phyloP scores from a whole-genome alignment of 2,888 invertebrate species.

The Seira ritae region DNA sequence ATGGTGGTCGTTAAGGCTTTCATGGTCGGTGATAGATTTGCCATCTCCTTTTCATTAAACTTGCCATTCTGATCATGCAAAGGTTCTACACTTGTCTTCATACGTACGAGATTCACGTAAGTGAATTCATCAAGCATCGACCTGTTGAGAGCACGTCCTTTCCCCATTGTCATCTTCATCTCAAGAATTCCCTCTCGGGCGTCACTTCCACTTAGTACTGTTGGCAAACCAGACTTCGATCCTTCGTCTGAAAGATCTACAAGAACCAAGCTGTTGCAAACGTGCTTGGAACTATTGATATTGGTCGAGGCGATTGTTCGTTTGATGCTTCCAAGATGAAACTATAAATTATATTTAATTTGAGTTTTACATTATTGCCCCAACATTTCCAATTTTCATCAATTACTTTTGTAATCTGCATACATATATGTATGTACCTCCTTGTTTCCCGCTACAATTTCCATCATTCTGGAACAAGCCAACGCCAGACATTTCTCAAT shows the following conservation, averaged over 20 bases:
- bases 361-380: too few species aligned
- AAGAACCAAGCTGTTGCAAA: slow-evolving; percentile 28
- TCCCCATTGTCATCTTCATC: not conserved
- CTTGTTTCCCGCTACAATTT: slow-evolving; percentile 22
- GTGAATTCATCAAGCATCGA: not conserved
- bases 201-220: not conserved
- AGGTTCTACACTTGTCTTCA: not conserved
- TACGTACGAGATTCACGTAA: not conserved
- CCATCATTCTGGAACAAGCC: slow-evolving; percentile 31
- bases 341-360: not conserved
- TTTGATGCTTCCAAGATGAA: too few species aligned
- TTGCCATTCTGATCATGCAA: not conserved
- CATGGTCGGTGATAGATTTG: not conserved
- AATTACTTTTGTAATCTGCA: too few species aligned
- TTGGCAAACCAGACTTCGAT: too few species aligned
- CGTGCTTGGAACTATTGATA: not conserved
- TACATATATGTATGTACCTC: too few species aligned
- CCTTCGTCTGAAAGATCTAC: not conserved
- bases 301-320: too few species aligned
- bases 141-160: not conserved
- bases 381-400: not conserved
- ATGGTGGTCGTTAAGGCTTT: not conserved
- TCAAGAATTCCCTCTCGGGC: not conserved
- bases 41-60: not conserved
- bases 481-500: not conserved